A percentile compares a stretch with the other conserved stretches of the same genome.
phyloP scores from a whole-genome alignment of 1,140 invertebrate genomes.

The Magallana ariakensis region DNA sequence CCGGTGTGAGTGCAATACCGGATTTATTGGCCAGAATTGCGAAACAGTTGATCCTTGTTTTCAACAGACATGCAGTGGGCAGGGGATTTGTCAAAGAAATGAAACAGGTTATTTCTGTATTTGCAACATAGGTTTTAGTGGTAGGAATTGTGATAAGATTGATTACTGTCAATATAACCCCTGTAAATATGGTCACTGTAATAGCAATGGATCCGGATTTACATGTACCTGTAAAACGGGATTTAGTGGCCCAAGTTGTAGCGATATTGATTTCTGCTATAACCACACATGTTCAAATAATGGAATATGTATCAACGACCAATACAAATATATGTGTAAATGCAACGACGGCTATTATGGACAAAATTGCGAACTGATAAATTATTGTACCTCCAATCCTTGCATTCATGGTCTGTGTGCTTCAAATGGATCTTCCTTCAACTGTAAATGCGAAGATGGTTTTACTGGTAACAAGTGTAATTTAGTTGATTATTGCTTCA shows the following conservation, averaged over 20 bases:
- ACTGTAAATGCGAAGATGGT: neutral
- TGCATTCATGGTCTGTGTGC: constrained; percentile 28
- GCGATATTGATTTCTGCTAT: constrained; percentile 52
- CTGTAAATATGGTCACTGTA: constrained; percentile 36
- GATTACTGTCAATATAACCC: constrained; percentile 30
- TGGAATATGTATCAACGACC: constrained; percentile 45
- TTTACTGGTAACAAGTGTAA: neutral
- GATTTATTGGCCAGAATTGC: constrained; percentile 97
- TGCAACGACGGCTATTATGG: constrained; percentile 49
- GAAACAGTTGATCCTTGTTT: constrained; percentile 54
- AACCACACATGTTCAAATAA: constrained; percentile 40
- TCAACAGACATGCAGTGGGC: neutral
- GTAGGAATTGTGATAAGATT: constrained; percentile 12
- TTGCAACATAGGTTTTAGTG: constrained; percentile 4
- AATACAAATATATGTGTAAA: constrained; percentile 35
- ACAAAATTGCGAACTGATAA: constrained; percentile 39
- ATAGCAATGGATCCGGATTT: neutral
- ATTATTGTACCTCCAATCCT: constrained; percentile 49
- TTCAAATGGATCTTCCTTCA: neutral
- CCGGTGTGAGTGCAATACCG: constrained; percentile 88
- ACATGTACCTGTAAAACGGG: constrained; percentile 49
- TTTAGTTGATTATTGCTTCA: neutral
- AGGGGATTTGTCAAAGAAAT: constrained; percentile 8
- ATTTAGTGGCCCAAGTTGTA: constrained; percentile 41
- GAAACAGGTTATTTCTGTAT: neutral